Conservation (phyloP, 2,888 invertebrate genomes). For the Lasioglossum morio region DNA sequence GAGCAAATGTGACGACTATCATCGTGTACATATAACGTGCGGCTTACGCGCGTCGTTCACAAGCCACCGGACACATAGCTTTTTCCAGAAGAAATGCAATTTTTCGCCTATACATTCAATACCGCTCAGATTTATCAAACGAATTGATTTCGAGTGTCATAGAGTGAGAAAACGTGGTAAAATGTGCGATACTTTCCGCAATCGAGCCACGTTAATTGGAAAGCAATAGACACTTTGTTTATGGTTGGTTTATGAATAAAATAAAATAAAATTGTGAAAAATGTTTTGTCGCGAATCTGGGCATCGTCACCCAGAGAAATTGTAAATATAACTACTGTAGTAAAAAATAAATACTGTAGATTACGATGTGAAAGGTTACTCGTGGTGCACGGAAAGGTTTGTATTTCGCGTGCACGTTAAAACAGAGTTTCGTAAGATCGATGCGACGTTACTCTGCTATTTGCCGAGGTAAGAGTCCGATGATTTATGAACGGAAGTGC, state of each 20-base stretch:
- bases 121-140: not conserved
- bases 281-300: not conserved
- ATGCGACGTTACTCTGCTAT: not conserved
- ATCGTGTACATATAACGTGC: not conserved
- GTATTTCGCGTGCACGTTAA: not conserved
- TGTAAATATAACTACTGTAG: too few species aligned
- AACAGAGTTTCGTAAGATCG: not conserved
- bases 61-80: not conserved
- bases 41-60: not conserved
- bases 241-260: not conserved
- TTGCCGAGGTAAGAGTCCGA: not conserved
- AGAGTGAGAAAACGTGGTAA: not conserved
- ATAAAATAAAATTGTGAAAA: not conserved
- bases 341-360: not conserved
- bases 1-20: conserved; percentile 52
- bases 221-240: not conserved
- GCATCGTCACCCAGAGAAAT: not conserved
- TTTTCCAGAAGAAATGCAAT: not conserved
- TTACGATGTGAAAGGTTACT: not conserved
- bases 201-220: not conserved
- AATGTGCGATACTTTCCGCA: not conserved
- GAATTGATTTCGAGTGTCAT: not conserved
- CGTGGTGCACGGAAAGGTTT: not conserved
- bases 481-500: not conserved
- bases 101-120: not conserved